Base-by-base conservation (phyloP, 2,113 vertebrate genomes). In the Xenus cinereus region DNA sequence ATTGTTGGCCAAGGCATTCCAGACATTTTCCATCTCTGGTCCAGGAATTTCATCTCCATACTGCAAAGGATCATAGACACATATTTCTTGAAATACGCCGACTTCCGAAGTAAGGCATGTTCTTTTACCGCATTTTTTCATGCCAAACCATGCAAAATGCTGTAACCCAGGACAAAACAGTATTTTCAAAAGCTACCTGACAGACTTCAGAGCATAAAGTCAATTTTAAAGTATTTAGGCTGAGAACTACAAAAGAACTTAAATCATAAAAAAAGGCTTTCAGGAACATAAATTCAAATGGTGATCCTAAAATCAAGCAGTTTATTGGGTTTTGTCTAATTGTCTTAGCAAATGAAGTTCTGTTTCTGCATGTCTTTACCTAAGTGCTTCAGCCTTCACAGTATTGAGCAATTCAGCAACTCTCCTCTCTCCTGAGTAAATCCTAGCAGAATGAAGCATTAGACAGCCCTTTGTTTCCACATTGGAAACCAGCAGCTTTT, bases 21-120 rank as follows among this genome's bases (percentile, higher is more conserved):
- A 99, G 77, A 99, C 99, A 37, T 99, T 99, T 96, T 99, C 99
- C 97, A 99, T 99, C 97, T 99, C 99, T 3, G 98, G 98, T 37
- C 99, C 99, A 2, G 99, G 99, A 93, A 99, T 98, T 98, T 99
- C 99, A 87, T 99, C 99, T 81, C 99, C 99, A 43, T 99, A 99
- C 99, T 99, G 94, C 28, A 96, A 81, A 66, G 15, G 74, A 95
- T 93, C 73, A 91, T 2, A 75, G 10, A 7, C 39, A 82, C 39
- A 59, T 8, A 48, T 39, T 9, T 53, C 35, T 72, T 92, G 51
- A 89, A 77, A 92, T 45, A 78, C 0, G 4, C 10, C 59, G 26
- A 37, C 23, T 27, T 83, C 51, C 27, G 69, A 66, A 94, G 9
- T 37, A 87, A 93, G 43, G 20, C 6, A 59, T 5, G 8, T 2